A percentile compares a stretch with the other conserved stretches of the same genome.
Conservation (phyloP, 2,797 vertebrate genomes). For the Channa striata region DNA sequence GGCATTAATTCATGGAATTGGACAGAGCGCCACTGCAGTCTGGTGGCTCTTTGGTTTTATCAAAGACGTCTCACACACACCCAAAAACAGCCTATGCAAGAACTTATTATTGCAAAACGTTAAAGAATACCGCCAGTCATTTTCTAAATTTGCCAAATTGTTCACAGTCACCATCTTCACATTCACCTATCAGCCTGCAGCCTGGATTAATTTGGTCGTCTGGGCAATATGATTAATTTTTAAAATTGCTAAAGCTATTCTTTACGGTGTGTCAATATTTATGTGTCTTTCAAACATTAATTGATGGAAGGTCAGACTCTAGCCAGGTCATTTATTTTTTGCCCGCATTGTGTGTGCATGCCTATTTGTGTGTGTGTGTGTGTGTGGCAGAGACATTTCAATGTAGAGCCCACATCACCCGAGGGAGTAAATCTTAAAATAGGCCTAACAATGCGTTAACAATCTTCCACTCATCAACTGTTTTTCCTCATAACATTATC, state of each 20-base stretch:
- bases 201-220: no score
- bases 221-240: no score
- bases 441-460: constrained; percentile 24
- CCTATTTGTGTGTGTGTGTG: constrained; percentile 41
- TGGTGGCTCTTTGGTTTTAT: constrained; percentile 38
- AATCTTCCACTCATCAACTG: background rate
- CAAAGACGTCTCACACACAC: constrained; percentile 13
- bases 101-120: background rate
- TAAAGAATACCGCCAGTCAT: background rate
- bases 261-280: background rate
- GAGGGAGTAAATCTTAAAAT: constrained; percentile 51
- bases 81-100: background rate
- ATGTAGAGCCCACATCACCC: constrained; percentile 52
- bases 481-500: constrained; percentile 16
- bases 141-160: no score
- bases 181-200: no score
- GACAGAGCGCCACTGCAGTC: constrained; percentile 10
- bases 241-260: no score
- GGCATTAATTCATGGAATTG: constrained; percentile 38
- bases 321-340: constrained; percentile 81
- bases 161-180: no score
- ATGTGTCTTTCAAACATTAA: constrained; percentile 24
- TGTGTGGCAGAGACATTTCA: constrained; percentile 33
- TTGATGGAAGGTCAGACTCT: constrained; percentile 19
- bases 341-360: constrained; percentile 22